A percentile compares a stretch with the other conserved stretches of the same genome.
phyloP scores from a whole-genome alignment of 1,140 invertebrate genomes.

The Caerostris darwini region DNA sequence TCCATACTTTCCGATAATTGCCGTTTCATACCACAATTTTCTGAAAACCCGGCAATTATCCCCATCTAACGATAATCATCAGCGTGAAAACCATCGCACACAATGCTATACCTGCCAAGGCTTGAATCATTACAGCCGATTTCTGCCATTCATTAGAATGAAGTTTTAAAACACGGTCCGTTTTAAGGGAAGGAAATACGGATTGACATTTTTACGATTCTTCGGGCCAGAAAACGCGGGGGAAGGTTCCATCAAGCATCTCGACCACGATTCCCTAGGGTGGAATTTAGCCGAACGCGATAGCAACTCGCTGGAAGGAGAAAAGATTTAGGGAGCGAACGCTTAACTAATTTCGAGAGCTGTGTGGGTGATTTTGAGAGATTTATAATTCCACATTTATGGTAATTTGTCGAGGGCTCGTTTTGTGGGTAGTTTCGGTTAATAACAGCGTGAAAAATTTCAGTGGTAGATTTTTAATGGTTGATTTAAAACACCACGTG shows the following conservation, averaged over 20 bases:
- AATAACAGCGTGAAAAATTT: slow-evolving; percentile 59
- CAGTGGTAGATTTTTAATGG: slow-evolving; percentile 36
- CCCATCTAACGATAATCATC: slow-evolving; percentile 52
- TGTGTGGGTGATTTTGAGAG: slow-evolving; percentile 52
- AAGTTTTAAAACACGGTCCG: neutral
- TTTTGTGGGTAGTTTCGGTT: slow-evolving; percentile 54
- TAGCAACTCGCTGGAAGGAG: slow-evolving; percentile 35
- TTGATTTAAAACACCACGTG: neutral
- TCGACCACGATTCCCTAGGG: slow-evolving; percentile 28
- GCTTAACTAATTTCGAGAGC: slow-evolving; percentile 52
- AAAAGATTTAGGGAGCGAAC: slow-evolving; percentile 24
- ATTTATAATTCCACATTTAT: slow-evolving; percentile 67
- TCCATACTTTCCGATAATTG: slow-evolving; percentile 50
- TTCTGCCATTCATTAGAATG: neutral
- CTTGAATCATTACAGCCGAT: slow-evolving; percentile 16
- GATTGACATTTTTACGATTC: slow-evolving; percentile 68
- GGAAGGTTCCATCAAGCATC: slow-evolving; percentile 33
- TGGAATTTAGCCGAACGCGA: slow-evolving; percentile 52
- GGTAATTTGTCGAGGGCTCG: slow-evolving; percentile 54
- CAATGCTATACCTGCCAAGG: neutral
- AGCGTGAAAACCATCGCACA: slow-evolving; percentile 15
- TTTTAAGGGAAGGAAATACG: neutral
- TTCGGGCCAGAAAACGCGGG: neutral
- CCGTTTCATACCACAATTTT: slow-evolving; percentile 57
- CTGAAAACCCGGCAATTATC: slow-evolving; percentile 50